Evolutionary conservation across 1,140 invertebrate species (phyloP), one percentile per base, ranked within the genome.

Genomic region (Lithobius niger): DNA sequence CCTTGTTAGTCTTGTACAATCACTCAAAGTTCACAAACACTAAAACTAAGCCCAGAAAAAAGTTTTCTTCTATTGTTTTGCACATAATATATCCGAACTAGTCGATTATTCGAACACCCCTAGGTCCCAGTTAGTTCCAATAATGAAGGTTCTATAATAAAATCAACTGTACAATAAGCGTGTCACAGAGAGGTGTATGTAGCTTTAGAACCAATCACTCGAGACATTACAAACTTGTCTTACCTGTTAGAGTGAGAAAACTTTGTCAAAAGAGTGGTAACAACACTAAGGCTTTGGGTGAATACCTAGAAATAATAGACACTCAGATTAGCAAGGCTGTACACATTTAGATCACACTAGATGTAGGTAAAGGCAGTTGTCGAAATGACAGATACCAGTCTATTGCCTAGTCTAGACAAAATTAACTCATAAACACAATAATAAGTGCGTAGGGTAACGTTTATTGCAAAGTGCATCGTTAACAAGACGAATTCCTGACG

Each of bases 221-320:
- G n/a, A 10, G 6, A 36, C 6, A 6, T 10, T 10, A 36, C n/a
- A 36, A 36, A 36, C 31, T 10, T 36, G 6, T 10, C 31, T 67
- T 66, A 84, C 83, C 82, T 83, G 27, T 62, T 56, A 54, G 82
- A 80, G 0, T 79, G 78, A 16, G 87, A 80, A 64, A 86, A 90
- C 60, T 86, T 82, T 0, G 81, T 77, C 60, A 89, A 88, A 63
- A 88, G 79, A 40, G 83, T 76, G 52, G 82, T 73, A 2, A 87
- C 84, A 0, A 86, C 77, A 67, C 88, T 82, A 13, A 86, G 83
- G 0, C 86, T 82, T 60, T 84, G 73, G 63, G 79, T 84, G 61
- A 87, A 88, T 1, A 90, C 85, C 54, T 21, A 60, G 48, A 36
- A 60, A 47, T 60, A n/a, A 10, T 36, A 10, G n/a, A 36, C 31